phyloP scores from a whole-genome alignment of 1,140 invertebrate species.

The Portunus trituberculatus region DNA sequence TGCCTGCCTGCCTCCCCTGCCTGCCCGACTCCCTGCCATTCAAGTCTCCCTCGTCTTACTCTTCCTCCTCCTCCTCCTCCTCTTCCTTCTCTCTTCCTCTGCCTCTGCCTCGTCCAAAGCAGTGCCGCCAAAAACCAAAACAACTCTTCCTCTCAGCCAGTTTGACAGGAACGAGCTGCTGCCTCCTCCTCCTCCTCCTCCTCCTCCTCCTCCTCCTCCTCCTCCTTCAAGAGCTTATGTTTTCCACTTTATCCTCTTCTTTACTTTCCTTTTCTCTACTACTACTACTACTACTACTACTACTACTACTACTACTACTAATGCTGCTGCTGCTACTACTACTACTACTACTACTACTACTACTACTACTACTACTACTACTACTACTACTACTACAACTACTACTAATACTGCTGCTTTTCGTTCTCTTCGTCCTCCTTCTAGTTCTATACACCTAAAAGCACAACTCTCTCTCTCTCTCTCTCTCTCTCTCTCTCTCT shows the following conservation, averaged over 20 bases:
- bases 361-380: background rate
- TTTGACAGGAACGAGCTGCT: background rate
- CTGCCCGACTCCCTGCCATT: background rate
- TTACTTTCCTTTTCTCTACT: background rate
- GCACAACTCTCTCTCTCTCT: background rate
- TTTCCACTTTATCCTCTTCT: background rate
- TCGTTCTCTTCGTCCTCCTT: background rate
- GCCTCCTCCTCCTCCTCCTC: background rate
- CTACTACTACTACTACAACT: background rate
- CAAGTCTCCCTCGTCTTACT: background rate
- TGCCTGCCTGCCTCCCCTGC: too few species aligned
- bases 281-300: background rate
- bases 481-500: conserved; percentile 33
- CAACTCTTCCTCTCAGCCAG: too few species aligned
- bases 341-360: background rate
- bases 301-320: background rate
- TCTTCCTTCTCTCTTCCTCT: background rate
- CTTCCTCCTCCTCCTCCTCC: background rate
- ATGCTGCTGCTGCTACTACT: background rate
- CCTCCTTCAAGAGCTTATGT: background rate
- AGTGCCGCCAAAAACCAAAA: too few species aligned
- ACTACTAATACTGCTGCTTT: background rate
- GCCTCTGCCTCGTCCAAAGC: too few species aligned
- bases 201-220: background rate
- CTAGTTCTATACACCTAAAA: background rate